Evolutionary conservation across 2,888 invertebrate genomes (phyloP).

Genomic region (Cacoxenus indagator): DNA sequence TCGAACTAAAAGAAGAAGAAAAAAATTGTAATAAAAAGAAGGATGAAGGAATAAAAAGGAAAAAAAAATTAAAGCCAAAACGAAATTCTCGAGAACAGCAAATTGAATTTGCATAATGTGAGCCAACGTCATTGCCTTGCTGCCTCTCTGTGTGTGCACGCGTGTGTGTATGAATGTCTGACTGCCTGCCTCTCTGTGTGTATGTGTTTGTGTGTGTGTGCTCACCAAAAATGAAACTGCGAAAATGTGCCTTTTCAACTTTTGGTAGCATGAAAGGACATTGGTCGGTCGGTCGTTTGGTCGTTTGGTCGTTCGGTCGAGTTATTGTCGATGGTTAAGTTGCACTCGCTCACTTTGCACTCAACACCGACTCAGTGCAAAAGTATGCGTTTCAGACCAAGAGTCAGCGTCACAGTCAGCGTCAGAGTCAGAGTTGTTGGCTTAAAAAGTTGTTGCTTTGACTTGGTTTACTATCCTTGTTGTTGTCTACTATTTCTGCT

Average conservation of each 20-base stretch:
- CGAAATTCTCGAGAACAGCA: slow-evolving; percentile 7
- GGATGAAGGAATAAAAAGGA: neutral
- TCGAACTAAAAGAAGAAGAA: neutral
- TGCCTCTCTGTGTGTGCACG: neutral
- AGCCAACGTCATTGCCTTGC: neutral
- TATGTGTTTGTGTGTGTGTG: neutral
- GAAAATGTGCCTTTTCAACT: slow-evolving; percentile 21
- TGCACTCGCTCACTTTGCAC: neutral
- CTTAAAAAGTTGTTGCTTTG: neutral
- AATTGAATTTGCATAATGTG: slow-evolving; percentile 23
- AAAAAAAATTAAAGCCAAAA: too few relatives aligned
- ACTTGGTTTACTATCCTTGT: neutral
- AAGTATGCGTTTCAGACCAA: too few relatives aligned
- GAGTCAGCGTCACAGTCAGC: too few relatives aligned
- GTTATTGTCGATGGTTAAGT: slow-evolving; percentile 13
- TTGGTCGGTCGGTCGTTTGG: too few relatives aligned
- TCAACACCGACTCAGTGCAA: too few relatives aligned
- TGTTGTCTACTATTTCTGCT: neutral
- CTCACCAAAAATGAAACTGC: slow-evolving; percentile 1
- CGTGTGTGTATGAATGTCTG: neutral
- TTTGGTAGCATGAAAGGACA: slow-evolving; percentile 14
- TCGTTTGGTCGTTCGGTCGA: too few relatives aligned
- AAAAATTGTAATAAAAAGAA: neutral
- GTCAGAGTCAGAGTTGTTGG: too few relatives aligned
- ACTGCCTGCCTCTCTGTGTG: neutral